These are phyloP conservation scores for Apocrypta bakeri DNA, from an alignment of 1,140 invertebrate species.

Conservation along the genomic window DNA sequence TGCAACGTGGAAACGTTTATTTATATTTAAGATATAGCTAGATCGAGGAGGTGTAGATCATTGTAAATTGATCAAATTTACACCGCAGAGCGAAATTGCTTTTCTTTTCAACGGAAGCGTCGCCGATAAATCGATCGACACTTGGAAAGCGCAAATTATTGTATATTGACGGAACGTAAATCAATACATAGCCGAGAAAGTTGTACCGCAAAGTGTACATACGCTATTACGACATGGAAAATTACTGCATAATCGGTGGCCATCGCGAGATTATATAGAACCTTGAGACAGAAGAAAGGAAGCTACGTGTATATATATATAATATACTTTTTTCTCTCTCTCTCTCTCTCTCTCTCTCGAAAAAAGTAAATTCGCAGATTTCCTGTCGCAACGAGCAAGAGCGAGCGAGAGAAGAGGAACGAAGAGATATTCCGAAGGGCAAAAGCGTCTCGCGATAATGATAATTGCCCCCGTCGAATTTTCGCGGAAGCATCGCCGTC, in stretches of 20 bases:
- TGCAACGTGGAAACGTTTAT: too few relatives aligned
- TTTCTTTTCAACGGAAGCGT: neutral
- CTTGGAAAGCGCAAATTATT: neutral
- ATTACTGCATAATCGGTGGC: neutral
- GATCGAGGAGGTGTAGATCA: too few relatives aligned
- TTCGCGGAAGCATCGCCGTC: neutral
- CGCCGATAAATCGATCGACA: neutral
- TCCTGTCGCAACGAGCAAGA: neutral
- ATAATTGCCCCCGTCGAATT: conserved; percentile 1
- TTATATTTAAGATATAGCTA: too few relatives aligned
- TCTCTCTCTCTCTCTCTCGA: neutral
- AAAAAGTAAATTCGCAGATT: neutral
- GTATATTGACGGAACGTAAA: neutral
- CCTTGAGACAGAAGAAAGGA: neutral
- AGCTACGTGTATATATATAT: neutral
- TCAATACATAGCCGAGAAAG: neutral
- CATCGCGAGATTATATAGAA: neutral
- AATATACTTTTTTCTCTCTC: neutral
- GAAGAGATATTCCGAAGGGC: neutral
- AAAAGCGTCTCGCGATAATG: conserved; percentile 4
- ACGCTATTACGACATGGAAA: neutral
- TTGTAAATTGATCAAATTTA: too few relatives aligned
- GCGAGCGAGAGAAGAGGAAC: neutral
- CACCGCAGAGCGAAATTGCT: neutral
- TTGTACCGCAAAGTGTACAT: neutral